Conservation (phyloP, 2,888 invertebrate species). For the Cheilosia impressa region DNA sequence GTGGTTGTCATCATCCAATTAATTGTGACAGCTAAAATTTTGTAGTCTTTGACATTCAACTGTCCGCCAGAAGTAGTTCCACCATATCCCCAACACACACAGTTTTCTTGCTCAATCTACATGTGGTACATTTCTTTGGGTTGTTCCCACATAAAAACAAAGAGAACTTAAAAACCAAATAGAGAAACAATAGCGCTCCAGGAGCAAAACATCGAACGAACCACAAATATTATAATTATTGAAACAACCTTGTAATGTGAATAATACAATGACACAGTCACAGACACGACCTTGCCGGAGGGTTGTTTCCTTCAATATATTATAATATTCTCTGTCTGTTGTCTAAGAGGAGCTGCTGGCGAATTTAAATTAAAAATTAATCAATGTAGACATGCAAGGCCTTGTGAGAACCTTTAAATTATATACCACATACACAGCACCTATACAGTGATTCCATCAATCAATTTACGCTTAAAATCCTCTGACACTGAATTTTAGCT, state of each 20-base stretch:
- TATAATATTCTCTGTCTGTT: background rate
- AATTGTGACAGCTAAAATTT: no score
- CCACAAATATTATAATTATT: background rate
- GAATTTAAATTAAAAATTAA: slow-evolving; percentile 14
- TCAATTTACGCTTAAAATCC: slow-evolving; percentile 29
- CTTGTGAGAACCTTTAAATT: slow-evolving; percentile 5
- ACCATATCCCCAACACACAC: no score
- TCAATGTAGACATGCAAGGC: slow-evolving; percentile 38
- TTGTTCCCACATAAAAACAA: no score
- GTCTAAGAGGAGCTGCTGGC: background rate
- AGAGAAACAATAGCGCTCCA: no score
- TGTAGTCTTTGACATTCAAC: no score
- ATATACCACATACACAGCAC: background rate
- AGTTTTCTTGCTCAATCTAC: no score
- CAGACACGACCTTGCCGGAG: slow-evolving; percentile 25
- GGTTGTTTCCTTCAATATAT: background rate
- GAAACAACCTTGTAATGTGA: background rate
- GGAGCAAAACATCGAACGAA: slow-evolving; percentile 1
- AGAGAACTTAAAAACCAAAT: no score
- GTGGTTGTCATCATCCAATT: no score
- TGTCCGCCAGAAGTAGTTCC: no score
- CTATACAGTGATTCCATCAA: slow-evolving; percentile 20
- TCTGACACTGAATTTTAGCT: background rate
- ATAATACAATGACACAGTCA: background rate
- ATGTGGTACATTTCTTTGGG: no score